These are phyloP conservation scores for Bolinopsis microptera DNA, from an alignment of 37 sponge, comb jelly and placozoan genomes.

Conservation along the genomic window DNA sequence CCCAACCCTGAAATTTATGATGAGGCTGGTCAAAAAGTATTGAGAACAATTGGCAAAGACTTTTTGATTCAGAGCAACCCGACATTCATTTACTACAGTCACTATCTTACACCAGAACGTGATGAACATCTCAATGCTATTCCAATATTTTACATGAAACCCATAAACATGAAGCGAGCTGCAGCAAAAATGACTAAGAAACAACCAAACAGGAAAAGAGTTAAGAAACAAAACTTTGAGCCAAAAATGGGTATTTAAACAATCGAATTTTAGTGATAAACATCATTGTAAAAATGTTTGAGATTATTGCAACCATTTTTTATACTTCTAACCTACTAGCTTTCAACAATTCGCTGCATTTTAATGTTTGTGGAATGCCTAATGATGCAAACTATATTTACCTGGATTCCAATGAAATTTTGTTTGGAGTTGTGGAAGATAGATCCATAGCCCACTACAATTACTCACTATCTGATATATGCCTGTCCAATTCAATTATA, in stretches of 20 bases:
- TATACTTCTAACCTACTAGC: neutral
- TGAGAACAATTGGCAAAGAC: conserved; percentile 21
- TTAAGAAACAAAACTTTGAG: neutral
- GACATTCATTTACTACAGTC: conserved; percentile 33
- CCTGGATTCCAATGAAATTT: neutral
- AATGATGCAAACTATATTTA: neutral
- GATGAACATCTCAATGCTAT: neutral
- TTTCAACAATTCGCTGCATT: neutral
- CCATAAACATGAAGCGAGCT: neutral
- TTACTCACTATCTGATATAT: too few relatives aligned
- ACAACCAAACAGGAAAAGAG: neutral
- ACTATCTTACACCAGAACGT: neutral
- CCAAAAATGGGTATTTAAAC: neutral
- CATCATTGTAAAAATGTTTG: neutral
- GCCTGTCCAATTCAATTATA: too few relatives aligned
- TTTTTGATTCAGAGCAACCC: neutral
- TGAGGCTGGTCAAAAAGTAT: neutral
- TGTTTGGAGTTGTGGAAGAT: neutral
- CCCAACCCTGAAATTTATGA: conserved; percentile 15
- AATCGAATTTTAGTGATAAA: neutral
- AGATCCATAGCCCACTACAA: too few relatives aligned
- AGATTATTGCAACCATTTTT: neutral
- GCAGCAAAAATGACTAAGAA: conserved; percentile 6
- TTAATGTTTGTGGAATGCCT: neutral
- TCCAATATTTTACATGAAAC: neutral